phyloP scores from a whole-genome alignment of 2,113 vertebrate genomes.

The Tupaia tana region DNA sequence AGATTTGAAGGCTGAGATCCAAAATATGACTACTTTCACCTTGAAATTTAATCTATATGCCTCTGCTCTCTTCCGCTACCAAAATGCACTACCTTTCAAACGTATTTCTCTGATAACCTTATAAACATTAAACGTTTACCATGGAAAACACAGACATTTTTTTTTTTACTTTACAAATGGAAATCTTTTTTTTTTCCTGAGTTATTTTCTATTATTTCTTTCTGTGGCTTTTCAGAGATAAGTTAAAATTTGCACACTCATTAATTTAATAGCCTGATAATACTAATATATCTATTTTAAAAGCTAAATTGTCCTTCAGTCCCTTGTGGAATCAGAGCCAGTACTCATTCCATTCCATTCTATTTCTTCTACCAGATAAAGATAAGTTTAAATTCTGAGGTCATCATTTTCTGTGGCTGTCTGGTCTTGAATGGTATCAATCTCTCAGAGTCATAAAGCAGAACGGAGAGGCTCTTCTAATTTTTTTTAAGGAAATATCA shows the following conservation, averaged over 20 bases:
- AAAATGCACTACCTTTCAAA: constrained; percentile 17
- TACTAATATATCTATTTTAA: background rate
- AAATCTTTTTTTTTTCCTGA: background rate
- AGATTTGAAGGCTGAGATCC: constrained; percentile 50
- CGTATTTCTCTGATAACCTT: constrained; percentile 31
- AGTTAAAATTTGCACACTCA: background rate
- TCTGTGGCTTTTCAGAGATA: constrained; percentile 11
- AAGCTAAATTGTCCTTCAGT: background rate
- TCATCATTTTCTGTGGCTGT: background rate
- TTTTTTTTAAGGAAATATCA: background rate
- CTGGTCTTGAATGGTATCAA: background rate
- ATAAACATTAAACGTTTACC: constrained; percentile 43
- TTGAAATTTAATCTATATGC: constrained; percentile 53
- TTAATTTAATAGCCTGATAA: background rate
- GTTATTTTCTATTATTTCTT: background rate
- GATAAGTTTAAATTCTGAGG: background rate
- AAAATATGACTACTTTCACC: constrained; percentile 37
- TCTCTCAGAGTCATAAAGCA: background rate
- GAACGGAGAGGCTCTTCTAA: background rate
- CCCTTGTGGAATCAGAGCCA: background rate
- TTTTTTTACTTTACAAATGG: background rate
- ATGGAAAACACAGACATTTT: background rate
- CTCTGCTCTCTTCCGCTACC: background rate
- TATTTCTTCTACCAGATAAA: background rate
- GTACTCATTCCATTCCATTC: background rate